Evolutionary conservation across 2,888 invertebrate genomes (phyloP).

Genomic region (Lysandra bellargus): DNA sequence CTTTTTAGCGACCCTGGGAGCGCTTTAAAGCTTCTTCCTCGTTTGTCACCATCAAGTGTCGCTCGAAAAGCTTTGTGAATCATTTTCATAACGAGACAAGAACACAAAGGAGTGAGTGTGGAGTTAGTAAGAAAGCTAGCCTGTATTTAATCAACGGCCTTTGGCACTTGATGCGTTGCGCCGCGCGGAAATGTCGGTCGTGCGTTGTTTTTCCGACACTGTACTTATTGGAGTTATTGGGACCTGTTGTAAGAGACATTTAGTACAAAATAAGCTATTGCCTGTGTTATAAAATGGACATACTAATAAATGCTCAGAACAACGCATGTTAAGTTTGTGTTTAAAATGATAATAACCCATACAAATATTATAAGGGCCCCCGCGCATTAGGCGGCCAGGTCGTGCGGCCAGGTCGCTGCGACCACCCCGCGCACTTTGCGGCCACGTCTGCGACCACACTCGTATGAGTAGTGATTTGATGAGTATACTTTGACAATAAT

Average conservation of each 20-base stretch:
- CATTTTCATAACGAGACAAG: constrained; percentile 30
- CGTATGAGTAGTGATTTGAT: no score
- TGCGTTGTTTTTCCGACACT: background rate
- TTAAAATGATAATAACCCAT: no score
- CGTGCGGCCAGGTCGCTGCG: no score
- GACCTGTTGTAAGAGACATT: background rate
- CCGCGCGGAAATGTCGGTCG: background rate
- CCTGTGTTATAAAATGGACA: no score
- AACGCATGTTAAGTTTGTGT: no score
- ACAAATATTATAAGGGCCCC: no score
- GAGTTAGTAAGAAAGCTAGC: constrained; percentile 21
- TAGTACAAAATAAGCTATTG: background rate
- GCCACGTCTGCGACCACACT: no score
- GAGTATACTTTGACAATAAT: no score
- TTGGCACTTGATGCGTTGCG: background rate
- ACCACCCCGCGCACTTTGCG: no score
- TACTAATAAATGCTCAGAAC: no score
- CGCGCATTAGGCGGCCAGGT: no score
- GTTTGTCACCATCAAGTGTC: constrained; percentile 33
- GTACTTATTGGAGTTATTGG: background rate
- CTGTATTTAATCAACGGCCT: constrained; percentile 26
- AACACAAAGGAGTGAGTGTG: constrained; percentile 23
- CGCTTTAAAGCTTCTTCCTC: constrained; percentile 30
- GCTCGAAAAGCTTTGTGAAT: constrained; percentile 34
- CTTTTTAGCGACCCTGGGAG: constrained; percentile 27